Base-by-base conservation (phyloP, 1,140 invertebrate species). In the Vanessa atalanta region DNA sequence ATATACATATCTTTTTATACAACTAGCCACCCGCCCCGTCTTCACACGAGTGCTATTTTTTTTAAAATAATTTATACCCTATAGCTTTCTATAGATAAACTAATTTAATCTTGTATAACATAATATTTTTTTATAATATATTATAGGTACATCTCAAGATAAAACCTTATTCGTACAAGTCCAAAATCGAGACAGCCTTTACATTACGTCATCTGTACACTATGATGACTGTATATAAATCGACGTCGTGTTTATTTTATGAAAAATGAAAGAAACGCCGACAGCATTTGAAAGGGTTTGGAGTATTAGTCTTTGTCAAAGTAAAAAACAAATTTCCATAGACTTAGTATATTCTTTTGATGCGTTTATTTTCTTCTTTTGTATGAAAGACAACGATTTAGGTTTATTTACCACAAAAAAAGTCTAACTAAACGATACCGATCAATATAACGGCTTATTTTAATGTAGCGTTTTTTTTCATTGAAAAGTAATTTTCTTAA, bases 271-370 rank as follows among this genome's bases (percentile, higher is more conserved):
- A 26, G 6, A 51, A 51, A 51, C 4, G 16, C 43, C 47, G 63
- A 2, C 12, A 48, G 8, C 64, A 31, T 65, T 65, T 50, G 7
- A 12, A 50, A 65, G 64, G 47, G 64, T 65, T 50, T 65, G 15
- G 3, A 37, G 43, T 12, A 65, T 65, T 50, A 65, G 47, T 65
- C 64, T 65, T 20, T 65, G 64, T 65, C 64, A 26, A 61, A 61
- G 57, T n/a, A 61, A 61, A 53, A 50, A 65, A 50, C 16, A 50
- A 48, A 50, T 51, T 26, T 23, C 64, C 47, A 65, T 50, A 65
- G 11, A 65, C 16, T 65, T 20, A 3, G 57, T 12, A 9, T 51
- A 12, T n/a, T n/a, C 48, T 51, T 51, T 51, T 51, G n/a, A 12
- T 15, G n/a, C 2, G 57, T 61, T 31, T 61, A 6, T 31, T 61